Evolutionary conservation across 2,113 vertebrate genomes (phyloP).

Genomic region (Plotosus lineatus): DNA sequence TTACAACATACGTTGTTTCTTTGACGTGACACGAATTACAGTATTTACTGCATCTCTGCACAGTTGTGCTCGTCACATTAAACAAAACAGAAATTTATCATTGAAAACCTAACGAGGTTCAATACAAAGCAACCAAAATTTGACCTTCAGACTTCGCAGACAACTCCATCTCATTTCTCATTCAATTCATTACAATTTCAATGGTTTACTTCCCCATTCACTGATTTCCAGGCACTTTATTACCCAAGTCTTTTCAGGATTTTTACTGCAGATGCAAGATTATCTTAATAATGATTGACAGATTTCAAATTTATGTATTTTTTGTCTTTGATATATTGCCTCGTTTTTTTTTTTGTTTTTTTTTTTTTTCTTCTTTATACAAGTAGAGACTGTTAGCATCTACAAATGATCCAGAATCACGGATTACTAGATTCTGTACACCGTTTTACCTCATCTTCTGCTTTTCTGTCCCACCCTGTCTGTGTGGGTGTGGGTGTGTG

Average conservation of each 20-base stretch:
- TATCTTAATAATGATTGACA: neutral
- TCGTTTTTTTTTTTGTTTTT: neutral
- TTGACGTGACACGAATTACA: constrained; percentile 44
- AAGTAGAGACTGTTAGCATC: constrained; percentile 49
- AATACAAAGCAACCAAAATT: neutral
- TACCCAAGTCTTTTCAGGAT: constrained; percentile 6
- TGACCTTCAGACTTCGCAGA: neutral
- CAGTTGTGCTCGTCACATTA: neutral
- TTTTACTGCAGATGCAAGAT: constrained; percentile 4
- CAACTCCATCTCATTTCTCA: neutral
- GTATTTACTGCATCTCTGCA: constrained; percentile 56
- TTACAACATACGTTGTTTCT: neutral
- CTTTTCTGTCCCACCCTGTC: neutral
- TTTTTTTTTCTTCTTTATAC: neutral
- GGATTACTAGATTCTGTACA: neutral
- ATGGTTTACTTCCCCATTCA: constrained; percentile 38
- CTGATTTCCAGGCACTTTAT: constrained; percentile 49
- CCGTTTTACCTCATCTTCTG: constrained; percentile 11
- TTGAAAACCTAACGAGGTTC: neutral
- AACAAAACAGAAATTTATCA: neutral
- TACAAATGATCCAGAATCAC: neutral
- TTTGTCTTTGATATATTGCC: constrained; percentile 27
- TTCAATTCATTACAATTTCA: constrained; percentile 22
- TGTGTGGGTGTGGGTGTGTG: neutral
- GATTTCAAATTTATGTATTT: neutral